Base-by-base conservation (phyloP, 2,797 vertebrate genomes). In the Semaprochilodus insignis region DNA sequence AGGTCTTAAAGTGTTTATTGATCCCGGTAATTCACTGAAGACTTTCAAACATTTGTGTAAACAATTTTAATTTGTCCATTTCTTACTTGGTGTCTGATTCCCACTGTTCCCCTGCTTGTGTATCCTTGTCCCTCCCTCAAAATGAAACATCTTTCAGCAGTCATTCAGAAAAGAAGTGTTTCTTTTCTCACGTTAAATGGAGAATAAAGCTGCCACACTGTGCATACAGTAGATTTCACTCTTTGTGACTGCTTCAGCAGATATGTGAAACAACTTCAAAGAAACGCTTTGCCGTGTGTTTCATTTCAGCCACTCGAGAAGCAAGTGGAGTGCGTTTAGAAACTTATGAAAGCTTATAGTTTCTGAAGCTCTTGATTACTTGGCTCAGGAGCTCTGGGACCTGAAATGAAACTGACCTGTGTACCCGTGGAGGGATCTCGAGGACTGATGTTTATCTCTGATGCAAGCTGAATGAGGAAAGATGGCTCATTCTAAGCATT, bases 311-410 rank as follows among this genome's bases (percentile, higher is more conserved):
- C 16, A 60, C 23, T 31, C 31, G 1, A 65, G 48, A 80, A 52
- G 31, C 31, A 48, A 63, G 55, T n/a, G 59, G 54, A 59, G 52
- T 74, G 19, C 31, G 36, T 70, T 7, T 4, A 48, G 31, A 65
- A 65, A 23, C 19, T 52, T 67, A 27, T 23, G 34, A 57, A 60
- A 78, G 48, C 57, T 65, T 48, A 55, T 27, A 66, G 48, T 31
- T 44, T 73, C 59, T 27, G 34, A 69, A 57, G 52, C 23, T 54
- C 14, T 31, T 78, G 23, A 78, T 83, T 78, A 72, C 67, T 19
- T 72, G 57, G 11, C 48, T 77, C 67, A 15, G 27, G 40, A 74
- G 51, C 31, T 14, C 19, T 15, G n/a, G 34, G 1, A 63, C 13
- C 75, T 67, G 3, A 79, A 79, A 60, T 59, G 21, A 77, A 60